Conservation (phyloP, 2,797 vertebrate species). For the Chelon labrosus region DNA sequence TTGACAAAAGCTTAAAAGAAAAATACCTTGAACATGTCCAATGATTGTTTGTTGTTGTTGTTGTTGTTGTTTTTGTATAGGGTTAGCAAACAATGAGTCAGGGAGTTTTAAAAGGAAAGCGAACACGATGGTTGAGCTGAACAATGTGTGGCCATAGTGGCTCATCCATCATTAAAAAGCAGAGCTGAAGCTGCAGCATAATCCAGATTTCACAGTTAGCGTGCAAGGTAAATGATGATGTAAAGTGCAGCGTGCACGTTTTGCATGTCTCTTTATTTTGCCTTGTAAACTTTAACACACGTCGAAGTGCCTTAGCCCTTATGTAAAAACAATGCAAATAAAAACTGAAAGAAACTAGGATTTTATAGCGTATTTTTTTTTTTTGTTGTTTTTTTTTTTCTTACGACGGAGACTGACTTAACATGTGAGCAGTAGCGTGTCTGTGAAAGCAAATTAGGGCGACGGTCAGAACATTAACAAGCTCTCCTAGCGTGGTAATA, state of each 20-base stretch:
- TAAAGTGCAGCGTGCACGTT: conserved; percentile 11
- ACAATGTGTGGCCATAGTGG: too few relatives aligned
- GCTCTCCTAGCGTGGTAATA: not conserved
- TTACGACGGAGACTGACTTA: conserved; percentile 13
- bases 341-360: conserved; percentile 30
- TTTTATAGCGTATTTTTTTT: conserved; percentile 25
- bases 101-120: too few relatives aligned
- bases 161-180: too few relatives aligned
- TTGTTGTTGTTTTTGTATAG: too few relatives aligned
- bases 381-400: not conserved
- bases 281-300: conserved; percentile 58
- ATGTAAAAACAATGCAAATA: conserved; percentile 59
- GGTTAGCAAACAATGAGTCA: too few relatives aligned
- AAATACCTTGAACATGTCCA: too few relatives aligned
- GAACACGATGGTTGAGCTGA: too few relatives aligned
- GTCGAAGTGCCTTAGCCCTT: conserved; percentile 22
- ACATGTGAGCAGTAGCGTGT: conserved; percentile 5
- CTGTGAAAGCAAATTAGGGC: conserved; percentile 40
- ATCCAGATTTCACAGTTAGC: too few relatives aligned
- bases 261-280: conserved; percentile 38
- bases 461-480: not conserved
- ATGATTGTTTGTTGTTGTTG: too few relatives aligned
- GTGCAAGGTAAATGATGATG: conserved; percentile 13
- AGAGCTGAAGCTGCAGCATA: too few relatives aligned
- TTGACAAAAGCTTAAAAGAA: too few relatives aligned